These are phyloP conservation scores for Myotis vivesi DNA, from an alignment of 2,797 vertebrate species.

Conservation along the genomic window DNA sequence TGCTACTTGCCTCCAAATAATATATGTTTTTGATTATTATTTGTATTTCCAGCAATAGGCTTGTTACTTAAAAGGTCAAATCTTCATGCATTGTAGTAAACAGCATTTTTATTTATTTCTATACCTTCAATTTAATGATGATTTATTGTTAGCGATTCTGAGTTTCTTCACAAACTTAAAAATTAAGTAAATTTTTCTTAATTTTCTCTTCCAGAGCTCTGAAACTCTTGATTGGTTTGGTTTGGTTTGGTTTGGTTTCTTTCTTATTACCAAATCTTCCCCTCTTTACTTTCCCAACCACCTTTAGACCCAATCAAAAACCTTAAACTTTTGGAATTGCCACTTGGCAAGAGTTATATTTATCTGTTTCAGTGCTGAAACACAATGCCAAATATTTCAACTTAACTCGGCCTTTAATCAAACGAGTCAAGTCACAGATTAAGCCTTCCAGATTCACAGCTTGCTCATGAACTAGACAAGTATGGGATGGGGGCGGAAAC, in stretches of 20 bases:
- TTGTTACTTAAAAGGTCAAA: neutral
- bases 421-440: slow-evolving; percentile 17
- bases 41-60: neutral
- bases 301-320: neutral
- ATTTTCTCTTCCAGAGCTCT: neutral
- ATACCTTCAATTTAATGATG: neutral
- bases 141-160: neutral
- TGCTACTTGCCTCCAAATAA: neutral
- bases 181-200: slow-evolving; percentile 13
- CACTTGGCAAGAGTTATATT: neutral
- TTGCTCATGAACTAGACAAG: slow-evolving; percentile 43
- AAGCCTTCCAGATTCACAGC: slow-evolving; percentile 66
- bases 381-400: slow-evolving; percentile 37
- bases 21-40: neutral
- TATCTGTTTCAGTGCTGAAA: slow-evolving; percentile 43
- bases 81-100: neutral
- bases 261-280: neutral
- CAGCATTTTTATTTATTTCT: neutral
- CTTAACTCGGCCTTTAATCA: neutral
- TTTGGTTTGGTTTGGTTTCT: neutral
- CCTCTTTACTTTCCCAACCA: neutral
- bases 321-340: neutral
- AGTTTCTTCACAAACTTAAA: slow-evolving; percentile 11
- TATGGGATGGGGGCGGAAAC: slow-evolving; percentile 43
- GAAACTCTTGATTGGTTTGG: neutral